These are phyloP conservation scores for Nyctibius grandis DNA, from an alignment of 2,797 vertebrate genomes.

Conservation along the genomic window DNA sequence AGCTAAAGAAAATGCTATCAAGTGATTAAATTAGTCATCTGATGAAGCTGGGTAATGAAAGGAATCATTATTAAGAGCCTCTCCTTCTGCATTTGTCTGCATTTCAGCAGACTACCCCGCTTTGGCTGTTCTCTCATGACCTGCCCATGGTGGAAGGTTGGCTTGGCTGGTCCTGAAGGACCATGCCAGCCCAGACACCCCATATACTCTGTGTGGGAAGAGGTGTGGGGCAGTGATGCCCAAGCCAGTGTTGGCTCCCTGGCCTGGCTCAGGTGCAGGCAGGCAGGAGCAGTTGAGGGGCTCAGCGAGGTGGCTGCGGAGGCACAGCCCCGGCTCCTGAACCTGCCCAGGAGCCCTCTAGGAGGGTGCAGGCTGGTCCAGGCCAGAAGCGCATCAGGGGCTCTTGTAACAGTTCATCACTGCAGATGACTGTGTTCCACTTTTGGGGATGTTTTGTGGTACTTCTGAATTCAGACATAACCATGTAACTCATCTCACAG, in stretches of 20 bases:
- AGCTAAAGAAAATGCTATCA: not conserved
- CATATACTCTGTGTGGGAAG: not conserved
- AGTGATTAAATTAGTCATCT: not conserved
- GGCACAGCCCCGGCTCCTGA: no score
- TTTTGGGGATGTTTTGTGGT: not conserved
- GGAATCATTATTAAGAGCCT: not conserved
- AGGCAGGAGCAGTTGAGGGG: not conserved
- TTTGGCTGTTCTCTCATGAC: not conserved
- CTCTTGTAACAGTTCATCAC: not conserved
- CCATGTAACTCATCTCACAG: not conserved
- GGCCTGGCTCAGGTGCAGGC: not conserved
- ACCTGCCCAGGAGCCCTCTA: not conserved
- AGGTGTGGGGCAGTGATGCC: rapidly evolving
- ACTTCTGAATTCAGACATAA: not conserved
- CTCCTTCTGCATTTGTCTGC: not conserved
- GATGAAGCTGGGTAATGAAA: not conserved
- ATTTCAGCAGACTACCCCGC: not conserved
- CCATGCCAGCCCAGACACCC: not conserved
- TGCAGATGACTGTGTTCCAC: not conserved
- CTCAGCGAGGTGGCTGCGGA: rapidly evolving
- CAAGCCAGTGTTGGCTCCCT: not conserved
- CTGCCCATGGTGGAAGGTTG: not conserved
- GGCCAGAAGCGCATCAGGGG: rapidly evolving
- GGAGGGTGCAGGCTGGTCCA: not conserved
- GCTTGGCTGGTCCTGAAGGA: not conserved